phyloP scores from a whole-genome alignment of 2,797 vertebrate genomes.

The Sylvilagus floridanus region DNA sequence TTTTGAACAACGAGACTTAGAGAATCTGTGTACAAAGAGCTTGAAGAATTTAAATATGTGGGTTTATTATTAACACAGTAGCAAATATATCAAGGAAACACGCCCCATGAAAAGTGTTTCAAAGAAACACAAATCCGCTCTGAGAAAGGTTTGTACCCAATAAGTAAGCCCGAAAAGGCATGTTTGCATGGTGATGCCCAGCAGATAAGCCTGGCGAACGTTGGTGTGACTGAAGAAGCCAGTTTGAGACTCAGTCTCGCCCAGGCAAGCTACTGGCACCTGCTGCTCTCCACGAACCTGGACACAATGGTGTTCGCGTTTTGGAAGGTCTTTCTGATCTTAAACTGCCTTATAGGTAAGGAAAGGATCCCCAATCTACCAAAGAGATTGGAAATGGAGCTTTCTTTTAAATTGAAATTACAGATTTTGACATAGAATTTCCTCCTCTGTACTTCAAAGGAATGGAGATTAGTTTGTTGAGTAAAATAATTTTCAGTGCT shows the following conservation, averaged over 20 bases:
- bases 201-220: constrained; percentile 86
- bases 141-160: constrained; percentile 84
- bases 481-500: constrained; percentile 30
- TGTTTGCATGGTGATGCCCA: constrained; percentile 84
- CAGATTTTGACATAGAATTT: constrained; percentile 5
- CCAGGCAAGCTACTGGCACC: constrained; percentile 59
- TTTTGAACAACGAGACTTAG: constrained; percentile 71
- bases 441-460: constrained; percentile 13
- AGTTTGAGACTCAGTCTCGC: constrained; percentile 74
- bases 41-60: constrained; percentile 68
- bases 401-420: constrained; percentile 21
- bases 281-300: constrained; percentile 4
- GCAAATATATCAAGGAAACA: constrained; percentile 81
- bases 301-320: constrained; percentile 66
- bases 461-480: not conserved
- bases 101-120: constrained; percentile 81
- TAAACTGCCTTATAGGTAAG: constrained; percentile 87
- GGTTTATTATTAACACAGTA: constrained; percentile 88
- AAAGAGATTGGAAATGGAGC: constrained; percentile 16
- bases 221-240: constrained; percentile 59
- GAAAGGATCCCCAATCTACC: constrained; percentile 35
- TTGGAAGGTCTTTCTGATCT: constrained; percentile 84
- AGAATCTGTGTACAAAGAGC: constrained; percentile 76
- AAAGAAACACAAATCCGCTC: constrained; percentile 81
- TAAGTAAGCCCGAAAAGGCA: constrained; percentile 78